Evolutionary conservation across 2,888 invertebrate species (phyloP).

Genomic region (Labia minor): DNA sequence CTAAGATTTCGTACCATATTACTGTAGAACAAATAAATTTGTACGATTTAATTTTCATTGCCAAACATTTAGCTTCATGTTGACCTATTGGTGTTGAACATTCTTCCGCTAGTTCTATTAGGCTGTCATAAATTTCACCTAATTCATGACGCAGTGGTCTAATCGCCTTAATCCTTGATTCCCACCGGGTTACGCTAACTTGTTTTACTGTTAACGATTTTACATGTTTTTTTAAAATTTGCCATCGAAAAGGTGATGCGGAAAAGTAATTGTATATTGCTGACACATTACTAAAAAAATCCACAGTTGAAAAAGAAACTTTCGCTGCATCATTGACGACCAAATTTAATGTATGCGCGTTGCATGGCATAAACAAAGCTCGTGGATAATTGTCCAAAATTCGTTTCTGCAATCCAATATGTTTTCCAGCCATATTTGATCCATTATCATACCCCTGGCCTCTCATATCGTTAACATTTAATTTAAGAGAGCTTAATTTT

Average conservation of each 20-base stretch:
- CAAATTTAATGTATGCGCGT: too few relatives aligned
- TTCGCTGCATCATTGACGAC: too few relatives aligned
- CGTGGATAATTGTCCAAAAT: neutral
- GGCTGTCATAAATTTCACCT: too few relatives aligned
- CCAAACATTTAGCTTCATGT: too few relatives aligned
- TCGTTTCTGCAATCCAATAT: too few relatives aligned
- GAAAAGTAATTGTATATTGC: constrained; percentile 24
- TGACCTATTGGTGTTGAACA: constrained; percentile 24
- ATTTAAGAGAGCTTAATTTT: neutral
- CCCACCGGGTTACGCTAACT: constrained; percentile 27
- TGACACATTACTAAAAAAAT: constrained; percentile 17
- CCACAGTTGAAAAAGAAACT: too few relatives aligned
- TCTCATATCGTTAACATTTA: neutral
- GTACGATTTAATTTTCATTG: too few relatives aligned
- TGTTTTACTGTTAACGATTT: constrained; percentile 24
- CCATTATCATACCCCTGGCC: neutral
- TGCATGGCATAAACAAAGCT: too few relatives aligned
- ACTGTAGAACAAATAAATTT: constrained; percentile 25
- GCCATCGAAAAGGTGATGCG: constrained; percentile 22
- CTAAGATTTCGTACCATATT: constrained; percentile 22
- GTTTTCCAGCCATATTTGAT: neutral
- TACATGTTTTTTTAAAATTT: constrained; percentile 23
- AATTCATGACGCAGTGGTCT: too few relatives aligned
- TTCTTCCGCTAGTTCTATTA: constrained; percentile 20
- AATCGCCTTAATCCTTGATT: too few relatives aligned